Base-by-base conservation (phyloP, 2,797 vertebrate genomes). In the Phrynocephalus forsythii region DNA sequence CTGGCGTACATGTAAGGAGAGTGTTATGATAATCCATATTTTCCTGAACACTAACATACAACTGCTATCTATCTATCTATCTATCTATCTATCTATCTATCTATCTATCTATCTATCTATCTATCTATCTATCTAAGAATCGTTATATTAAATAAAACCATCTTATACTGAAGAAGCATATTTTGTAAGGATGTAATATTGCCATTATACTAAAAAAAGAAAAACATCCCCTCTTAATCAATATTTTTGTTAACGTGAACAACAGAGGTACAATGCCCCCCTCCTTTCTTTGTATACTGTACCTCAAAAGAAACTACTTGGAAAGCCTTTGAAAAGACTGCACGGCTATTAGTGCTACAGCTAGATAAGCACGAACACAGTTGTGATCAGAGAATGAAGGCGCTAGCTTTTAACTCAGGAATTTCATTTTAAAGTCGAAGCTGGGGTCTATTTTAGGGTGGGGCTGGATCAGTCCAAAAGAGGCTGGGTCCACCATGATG, bases 301-400 rank as follows among this genome's bases (percentile, higher is more conserved):
- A n/a, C n/a, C n/a, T 91, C 76, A 1, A 60, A 67, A 77, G 63
- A 73, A 84, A 52, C 75, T 63, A 82, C 85, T 86, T 88, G 85
- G 79, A 50, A 3, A 92, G 73, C 79, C 18, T 20, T 0, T 67
- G 56, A 71, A 56, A 16, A 52, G 56, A 44, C 77, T n/a, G 20
- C 85, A 52, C 52, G 63, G 84, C n/a, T n/a, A 90, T 91, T 86
- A 94, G 89, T 91, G 86, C 88, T 84, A 73, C 69, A 33, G 82
- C 5, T 24, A 87, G 56, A 88, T 56, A 77, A 91, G 87, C 83
- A 67, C 69, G 50, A 84, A 88, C 88, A 89, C 89, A 63, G 38
- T 48, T 69, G 20, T 71, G 63, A 93, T 93, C 91, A 87, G 86
- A 89, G 87, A 69, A 84, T 48, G 28, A 80, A 69, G 26, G 76